These are phyloP conservation scores for Hirtodrosophila alboralis DNA, from an alignment of 2,888 invertebrate genomes.

Conservation along the genomic window DNA sequence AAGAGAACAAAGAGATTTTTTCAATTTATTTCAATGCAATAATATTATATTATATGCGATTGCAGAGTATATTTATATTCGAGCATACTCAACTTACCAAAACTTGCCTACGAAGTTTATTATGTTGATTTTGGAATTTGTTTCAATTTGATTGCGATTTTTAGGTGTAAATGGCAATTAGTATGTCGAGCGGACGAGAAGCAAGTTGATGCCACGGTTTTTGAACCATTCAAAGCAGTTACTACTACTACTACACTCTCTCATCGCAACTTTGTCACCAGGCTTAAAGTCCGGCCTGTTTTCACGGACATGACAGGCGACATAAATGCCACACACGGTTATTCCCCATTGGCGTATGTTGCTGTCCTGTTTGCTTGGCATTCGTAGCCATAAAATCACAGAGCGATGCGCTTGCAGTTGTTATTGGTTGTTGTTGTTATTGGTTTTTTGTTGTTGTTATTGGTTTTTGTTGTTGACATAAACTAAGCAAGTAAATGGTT, in stretches of 20 bases:
- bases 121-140: conserved; percentile 48
- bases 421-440: conserved; percentile 45
- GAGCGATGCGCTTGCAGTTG: conserved; percentile 64
- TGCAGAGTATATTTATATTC: conserved; percentile 31
- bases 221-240: conserved; percentile 10
- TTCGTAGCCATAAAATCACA: conserved; percentile 56
- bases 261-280: conserved; percentile 60
- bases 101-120: conserved; percentile 3
- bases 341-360: conserved; percentile 37
- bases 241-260: too few species aligned
- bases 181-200: conserved; percentile 40
- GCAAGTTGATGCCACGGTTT: conserved; percentile 1
- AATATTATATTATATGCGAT: too few species aligned
- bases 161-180: conserved; percentile 74
- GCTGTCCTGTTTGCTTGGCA: conserved; percentile 47
- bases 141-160: conserved; percentile 60
- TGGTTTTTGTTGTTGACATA: conserved; percentile 50
- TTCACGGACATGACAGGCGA: conserved; percentile 60
- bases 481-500: conserved; percentile 65
- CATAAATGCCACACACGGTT: conserved; percentile 71
- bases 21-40: too few species aligned
- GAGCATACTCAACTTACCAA: background rate
- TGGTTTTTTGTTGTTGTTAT: conserved; percentile 25
- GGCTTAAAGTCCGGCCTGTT: conserved; percentile 49
- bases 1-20: too few species aligned